A percentile compares a stretch with the other conserved stretches of the same genome.
These are phyloP conservation scores for Caranx ignobilis DNA, from an alignment of 2,113 vertebrate genomes.

Conservation along the genomic window DNA sequence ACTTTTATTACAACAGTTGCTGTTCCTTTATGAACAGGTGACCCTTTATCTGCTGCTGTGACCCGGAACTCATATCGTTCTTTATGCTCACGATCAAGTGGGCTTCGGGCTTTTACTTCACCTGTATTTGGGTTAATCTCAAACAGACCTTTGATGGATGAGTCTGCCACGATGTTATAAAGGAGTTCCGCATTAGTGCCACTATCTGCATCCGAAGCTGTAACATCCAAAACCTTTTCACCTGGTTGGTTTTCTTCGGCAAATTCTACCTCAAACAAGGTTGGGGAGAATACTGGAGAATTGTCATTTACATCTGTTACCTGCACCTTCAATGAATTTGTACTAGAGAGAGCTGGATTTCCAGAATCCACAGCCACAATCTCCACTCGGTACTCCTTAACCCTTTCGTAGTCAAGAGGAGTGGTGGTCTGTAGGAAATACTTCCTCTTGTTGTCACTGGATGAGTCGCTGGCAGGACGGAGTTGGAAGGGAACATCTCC, in stretches of 20 bases:
- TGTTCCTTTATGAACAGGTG: conserved; percentile 93
- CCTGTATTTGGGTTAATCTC: conserved; percentile 92
- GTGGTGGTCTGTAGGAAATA: conserved; percentile 99
- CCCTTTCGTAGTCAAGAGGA: conserved; percentile 91
- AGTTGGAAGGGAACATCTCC: conserved; percentile 97
- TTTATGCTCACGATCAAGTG: conserved; percentile 93
- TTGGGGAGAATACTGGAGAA: conserved; percentile 93
- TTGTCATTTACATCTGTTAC: conserved; percentile 97
- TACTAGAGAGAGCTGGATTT: conserved; percentile 97
- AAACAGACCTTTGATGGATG: conserved; percentile 92
- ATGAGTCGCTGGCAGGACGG: conserved; percentile 93
- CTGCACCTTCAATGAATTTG: conserved; percentile 96
- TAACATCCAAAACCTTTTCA: conserved; percentile 92
- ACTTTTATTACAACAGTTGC: conserved; percentile 94
- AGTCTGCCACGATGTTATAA: conserved; percentile 91
- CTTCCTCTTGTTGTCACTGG: conserved; percentile 96
- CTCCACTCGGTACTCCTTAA: conserved; percentile 93
- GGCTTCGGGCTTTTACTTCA: conserved; percentile 91
- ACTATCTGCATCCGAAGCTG: conserved; percentile 92
- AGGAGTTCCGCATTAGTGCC: conserved; percentile 94
- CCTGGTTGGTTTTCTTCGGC: conserved; percentile 94
- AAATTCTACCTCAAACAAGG: conserved; percentile 92
- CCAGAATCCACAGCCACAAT: conserved; percentile 97
- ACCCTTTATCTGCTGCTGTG: conserved; percentile 94
- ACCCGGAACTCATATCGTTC: conserved; percentile 95